Conservation (phyloP, 2,113 vertebrate genomes). For the Strigops habroptila region DNA sequence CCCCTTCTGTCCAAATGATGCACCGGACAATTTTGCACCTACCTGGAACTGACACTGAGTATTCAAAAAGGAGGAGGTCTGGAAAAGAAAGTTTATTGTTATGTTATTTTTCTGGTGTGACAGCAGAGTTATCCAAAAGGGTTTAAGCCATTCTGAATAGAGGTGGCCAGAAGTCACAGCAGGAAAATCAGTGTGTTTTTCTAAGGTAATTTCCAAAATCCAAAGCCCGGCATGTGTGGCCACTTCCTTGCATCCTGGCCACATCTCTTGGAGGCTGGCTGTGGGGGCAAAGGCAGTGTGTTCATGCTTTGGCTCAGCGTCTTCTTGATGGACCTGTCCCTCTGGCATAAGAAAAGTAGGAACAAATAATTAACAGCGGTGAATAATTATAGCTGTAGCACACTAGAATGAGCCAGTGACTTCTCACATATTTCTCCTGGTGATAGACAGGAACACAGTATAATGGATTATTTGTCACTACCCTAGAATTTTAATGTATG, state of each 20-base stretch:
- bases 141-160: not conserved
- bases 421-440: not conserved
- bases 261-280: not conserved
- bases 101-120: not conserved
- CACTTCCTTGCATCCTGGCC: not conserved
- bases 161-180: not conserved
- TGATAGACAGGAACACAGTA: not conserved
- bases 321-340: not conserved
- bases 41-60: not conserved
- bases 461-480: not conserved
- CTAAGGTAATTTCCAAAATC: not conserved
- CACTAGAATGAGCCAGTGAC: not conserved
- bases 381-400: not conserved
- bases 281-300: not conserved
- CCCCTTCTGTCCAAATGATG: not conserved
- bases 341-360: not conserved
- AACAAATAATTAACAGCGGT: not conserved
- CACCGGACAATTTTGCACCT: not conserved
- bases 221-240: not conserved
- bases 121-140: not conserved
- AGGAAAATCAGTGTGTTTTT: not conserved
- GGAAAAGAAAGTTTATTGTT: not conserved
- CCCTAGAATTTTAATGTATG: not conserved
- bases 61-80: not conserved
- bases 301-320: not conserved